Evolutionary conservation across 2,113 vertebrate genomes (phyloP).

Genomic region (Nicator chloris): DNA sequence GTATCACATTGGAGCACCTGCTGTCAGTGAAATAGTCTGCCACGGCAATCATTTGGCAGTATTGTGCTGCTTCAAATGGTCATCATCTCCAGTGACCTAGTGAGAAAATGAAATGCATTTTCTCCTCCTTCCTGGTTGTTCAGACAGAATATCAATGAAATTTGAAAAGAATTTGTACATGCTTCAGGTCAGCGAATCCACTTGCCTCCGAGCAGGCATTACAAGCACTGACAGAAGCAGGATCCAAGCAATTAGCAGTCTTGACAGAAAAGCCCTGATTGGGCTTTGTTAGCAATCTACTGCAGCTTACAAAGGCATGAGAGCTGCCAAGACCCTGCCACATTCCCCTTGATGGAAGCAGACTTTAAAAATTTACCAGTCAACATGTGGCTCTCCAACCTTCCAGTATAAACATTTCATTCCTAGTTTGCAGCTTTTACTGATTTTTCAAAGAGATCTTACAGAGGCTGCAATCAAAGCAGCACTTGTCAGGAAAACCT

Average conservation of each 20-base stretch:
- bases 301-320: neutral
- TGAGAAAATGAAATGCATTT: constrained; percentile 53
- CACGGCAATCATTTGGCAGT: neutral
- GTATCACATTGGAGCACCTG: neutral
- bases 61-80: constrained; percentile 40
- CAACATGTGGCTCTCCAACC: neutral
- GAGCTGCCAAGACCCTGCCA: neutral
- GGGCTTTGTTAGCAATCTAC: neutral
- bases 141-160: neutral
- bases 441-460: neutral
- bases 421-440: neutral
- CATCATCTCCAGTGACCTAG: neutral
- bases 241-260: neutral
- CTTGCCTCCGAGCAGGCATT: neutral
- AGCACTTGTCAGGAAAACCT: neutral
- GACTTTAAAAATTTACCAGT: neutral
- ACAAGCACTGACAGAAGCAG: neutral
- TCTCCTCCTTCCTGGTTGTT: constrained; percentile 14
- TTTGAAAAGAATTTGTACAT: constrained; percentile 8
- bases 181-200: neutral
- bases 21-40: constrained; percentile 53
- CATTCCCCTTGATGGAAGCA: neutral
- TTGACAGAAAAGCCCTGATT: neutral
- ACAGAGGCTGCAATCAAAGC: neutral
- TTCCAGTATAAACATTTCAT: neutral